Conservation (phyloP, 2,888 invertebrate genomes). For the Clostera curtula region DNA sequence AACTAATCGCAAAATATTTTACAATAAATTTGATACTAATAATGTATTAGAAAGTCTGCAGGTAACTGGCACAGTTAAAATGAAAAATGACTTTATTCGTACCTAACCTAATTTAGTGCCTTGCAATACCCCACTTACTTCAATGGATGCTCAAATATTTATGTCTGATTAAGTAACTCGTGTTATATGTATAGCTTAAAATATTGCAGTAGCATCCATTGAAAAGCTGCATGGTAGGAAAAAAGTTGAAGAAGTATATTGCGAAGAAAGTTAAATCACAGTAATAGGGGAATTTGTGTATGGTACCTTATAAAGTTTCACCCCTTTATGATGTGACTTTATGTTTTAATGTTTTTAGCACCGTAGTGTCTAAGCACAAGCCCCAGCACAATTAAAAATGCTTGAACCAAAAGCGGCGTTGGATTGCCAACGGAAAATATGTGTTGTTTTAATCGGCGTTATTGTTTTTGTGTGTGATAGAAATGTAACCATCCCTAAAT, state of each 20-base stretch:
- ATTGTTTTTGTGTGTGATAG: conserved; percentile 14
- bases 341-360: conserved; percentile 53
- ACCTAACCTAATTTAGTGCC: conserved; percentile 12
- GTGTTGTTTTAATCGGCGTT: conserved; percentile 11
- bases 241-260: conserved; percentile 26
- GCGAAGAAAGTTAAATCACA: conserved; percentile 30
- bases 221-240: conserved; percentile 58
- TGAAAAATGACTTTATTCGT: conserved; percentile 6
- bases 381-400: conserved; percentile 26
- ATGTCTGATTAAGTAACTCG: no score
- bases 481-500: conserved; percentile 8
- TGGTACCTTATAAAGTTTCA: conserved; percentile 75
- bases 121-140: conserved; percentile 26
- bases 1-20: no score
- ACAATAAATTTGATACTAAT: no score
- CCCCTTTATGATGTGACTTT: conserved; percentile 56
- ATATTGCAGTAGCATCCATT: conserved; percentile 41
- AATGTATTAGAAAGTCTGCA: no score
- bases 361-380: conserved; percentile 44
- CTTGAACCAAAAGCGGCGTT: conserved; percentile 17
- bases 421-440: conserved; percentile 5
- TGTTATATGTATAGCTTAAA: no score
- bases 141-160: conserved; percentile 36
- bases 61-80: no score
- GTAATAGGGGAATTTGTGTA: conserved; percentile 70